Evolutionary conservation across 2,888 invertebrate genomes (phyloP).

Genomic region (Lacanobia wlatinum): DNA sequence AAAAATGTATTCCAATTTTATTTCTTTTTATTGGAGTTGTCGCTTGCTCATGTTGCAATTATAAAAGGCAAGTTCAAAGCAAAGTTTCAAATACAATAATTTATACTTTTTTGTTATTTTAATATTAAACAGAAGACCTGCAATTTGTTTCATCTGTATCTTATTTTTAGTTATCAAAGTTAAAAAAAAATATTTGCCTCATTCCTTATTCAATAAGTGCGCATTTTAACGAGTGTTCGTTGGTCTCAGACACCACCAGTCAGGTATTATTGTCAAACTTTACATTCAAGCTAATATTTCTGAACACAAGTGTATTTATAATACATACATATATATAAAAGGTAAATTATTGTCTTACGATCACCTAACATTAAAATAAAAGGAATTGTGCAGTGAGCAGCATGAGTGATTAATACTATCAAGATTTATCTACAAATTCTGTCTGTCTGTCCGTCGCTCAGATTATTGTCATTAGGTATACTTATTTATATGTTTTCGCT

Average conservation of each 20-base stretch:
- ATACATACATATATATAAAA: slow-evolving; percentile 1
- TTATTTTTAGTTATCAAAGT: neutral
- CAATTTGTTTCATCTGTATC: neutral
- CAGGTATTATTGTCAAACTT: slow-evolving; percentile 68
- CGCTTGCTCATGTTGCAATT: neutral
- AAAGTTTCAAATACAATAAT: neutral
- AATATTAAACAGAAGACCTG: neutral
- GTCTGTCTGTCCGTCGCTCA: slow-evolving; percentile 22
- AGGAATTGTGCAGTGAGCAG: slow-evolving; percentile 48
- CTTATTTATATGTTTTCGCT: neutral
- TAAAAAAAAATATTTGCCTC: neutral
- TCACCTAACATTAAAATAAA: slow-evolving; percentile 47
- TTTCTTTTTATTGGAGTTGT: neutral
- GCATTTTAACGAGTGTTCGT: slow-evolving; percentile 71
- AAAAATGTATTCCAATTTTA: no score
- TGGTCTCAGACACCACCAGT: slow-evolving; percentile 69
- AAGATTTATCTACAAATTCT: slow-evolving; percentile 4
- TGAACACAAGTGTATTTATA: neutral
- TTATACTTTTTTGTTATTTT: no score
- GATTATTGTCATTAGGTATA: slow-evolving; percentile 29
- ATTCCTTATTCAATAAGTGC: slow-evolving; percentile 60
- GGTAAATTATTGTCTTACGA: slow-evolving; percentile 55
- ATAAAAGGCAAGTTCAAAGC: no score
- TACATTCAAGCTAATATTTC: slow-evolving; percentile 21
- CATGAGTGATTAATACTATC: slow-evolving; percentile 25